Evolutionary conservation across 2,797 vertebrate species (phyloP).

Genomic region (Cossypha polioptera): DNA sequence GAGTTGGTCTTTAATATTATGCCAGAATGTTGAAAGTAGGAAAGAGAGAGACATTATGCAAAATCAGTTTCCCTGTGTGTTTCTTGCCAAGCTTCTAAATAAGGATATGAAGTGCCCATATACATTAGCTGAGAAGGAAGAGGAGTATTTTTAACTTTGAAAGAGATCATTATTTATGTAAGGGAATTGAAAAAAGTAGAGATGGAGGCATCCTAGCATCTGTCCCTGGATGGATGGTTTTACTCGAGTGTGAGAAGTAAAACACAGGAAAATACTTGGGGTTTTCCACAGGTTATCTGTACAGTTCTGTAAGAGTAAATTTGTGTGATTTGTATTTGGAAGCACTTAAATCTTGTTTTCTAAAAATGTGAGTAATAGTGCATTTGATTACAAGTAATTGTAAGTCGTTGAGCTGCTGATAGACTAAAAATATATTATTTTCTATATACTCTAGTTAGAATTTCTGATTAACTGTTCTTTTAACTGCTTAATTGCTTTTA

Average conservation of each 20-base stretch:
- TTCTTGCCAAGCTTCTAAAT: slow-evolving; percentile 25
- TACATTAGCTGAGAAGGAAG: neutral
- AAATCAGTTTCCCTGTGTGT: neutral
- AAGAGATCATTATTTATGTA: neutral
- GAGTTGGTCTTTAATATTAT: slow-evolving; percentile 1
- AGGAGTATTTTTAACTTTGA: slow-evolving; percentile 42
- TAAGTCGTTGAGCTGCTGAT: neutral
- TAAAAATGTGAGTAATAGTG: neutral
- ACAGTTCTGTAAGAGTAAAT: neutral
- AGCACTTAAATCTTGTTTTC: neutral
- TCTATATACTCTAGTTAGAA: neutral
- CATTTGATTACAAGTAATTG: neutral
- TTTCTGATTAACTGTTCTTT: neutral
- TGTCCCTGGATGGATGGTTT: neutral
- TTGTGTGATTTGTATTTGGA: neutral
- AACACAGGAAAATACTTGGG: neutral
- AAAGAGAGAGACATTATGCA: neutral
- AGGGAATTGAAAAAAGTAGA: neutral
- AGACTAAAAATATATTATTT: neutral
- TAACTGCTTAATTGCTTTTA: neutral
- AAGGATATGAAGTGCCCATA: neutral
- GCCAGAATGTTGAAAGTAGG: neutral
- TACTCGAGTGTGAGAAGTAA: neutral
- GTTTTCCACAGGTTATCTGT: neutral
- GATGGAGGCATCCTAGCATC: neutral